Evolutionary conservation across 2,113 vertebrate genomes (phyloP).

Genomic region (cattle (Bos taurus)): DNA sequence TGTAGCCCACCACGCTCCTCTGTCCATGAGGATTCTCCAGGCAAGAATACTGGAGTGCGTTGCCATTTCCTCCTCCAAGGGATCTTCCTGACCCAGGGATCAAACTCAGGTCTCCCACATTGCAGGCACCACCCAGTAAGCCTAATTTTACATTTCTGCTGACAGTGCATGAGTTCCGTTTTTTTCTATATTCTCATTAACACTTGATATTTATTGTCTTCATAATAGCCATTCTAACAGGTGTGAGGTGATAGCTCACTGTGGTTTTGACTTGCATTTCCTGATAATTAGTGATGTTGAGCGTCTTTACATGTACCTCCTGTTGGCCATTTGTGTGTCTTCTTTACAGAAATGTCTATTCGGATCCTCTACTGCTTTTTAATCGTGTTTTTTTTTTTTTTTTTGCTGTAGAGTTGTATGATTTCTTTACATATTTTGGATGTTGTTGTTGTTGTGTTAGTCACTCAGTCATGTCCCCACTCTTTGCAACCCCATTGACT

Average conservation of each 20-base stretch:
- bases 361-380: neutral
- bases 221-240: neutral
- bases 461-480: neutral
- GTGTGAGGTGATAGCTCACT: neutral
- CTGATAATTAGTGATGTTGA: neutral
- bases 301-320: neutral
- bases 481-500: neutral
- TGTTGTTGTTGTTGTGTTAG: neutral
- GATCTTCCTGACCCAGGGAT: neutral
- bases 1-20: accelerated
- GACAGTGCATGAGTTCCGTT: neutral
- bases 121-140: neutral
- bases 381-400: neutral
- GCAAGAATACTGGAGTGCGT: neutral
- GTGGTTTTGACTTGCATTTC: neutral
- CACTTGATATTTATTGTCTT: neutral
- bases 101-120: neutral
- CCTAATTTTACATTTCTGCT: neutral
- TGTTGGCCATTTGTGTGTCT: neutral
- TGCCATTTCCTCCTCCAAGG: neutral
- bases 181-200: neutral
- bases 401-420: neutral
- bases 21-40: neutral
- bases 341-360: neutral
- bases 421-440: neutral